A percentile compares a stretch with the other conserved stretches of the same genome.
phyloP scores from a whole-genome alignment of 1,140 invertebrate genomes.

The Atta texana region DNA sequence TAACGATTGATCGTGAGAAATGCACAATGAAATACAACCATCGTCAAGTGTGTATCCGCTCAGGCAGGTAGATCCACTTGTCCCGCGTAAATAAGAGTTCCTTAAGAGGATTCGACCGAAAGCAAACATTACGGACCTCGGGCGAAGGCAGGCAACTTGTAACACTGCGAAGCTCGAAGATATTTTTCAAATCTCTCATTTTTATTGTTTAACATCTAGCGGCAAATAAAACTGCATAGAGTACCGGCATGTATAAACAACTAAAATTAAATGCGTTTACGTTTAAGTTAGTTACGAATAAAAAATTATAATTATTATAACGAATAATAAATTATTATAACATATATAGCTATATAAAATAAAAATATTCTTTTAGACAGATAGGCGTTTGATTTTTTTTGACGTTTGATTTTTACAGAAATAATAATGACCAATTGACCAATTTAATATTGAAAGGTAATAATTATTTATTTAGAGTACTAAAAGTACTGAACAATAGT shows the following conservation, averaged over 20 bases:
- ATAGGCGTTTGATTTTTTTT: not conserved
- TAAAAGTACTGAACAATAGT: too few species aligned
- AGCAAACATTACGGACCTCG: conserved; percentile 12
- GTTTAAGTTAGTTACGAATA: conserved; percentile 11
- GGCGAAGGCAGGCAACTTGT: conserved; percentile 8
- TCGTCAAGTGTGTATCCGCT: conserved; percentile 49
- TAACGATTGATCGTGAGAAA: conserved; percentile 61
- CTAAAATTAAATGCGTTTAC: not conserved
- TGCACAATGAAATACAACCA: conserved; percentile 57
- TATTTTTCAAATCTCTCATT: conserved; percentile 43
- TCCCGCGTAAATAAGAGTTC: conserved; percentile 50
- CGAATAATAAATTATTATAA: too few species aligned
- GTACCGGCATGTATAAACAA: not conserved
- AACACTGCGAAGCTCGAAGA: not conserved
- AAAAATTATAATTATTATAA: not conserved
- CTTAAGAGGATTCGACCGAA: conserved; percentile 50
- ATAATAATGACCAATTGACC: too few species aligned
- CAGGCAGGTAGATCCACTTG: conserved; percentile 46
- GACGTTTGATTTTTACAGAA: too few species aligned
- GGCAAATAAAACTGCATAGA: not conserved
- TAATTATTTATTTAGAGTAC: too few species aligned
- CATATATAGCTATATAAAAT: too few species aligned
- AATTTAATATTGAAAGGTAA: too few species aligned
- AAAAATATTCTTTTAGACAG: not conserved
- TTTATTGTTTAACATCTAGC: conserved; percentile 25